Percentiles rank a stretch among this genome's conserved stretches.
Evolutionary conservation across 2,113 vertebrate species (phyloP).

Genomic region (Hepsetus odoe): DNA sequence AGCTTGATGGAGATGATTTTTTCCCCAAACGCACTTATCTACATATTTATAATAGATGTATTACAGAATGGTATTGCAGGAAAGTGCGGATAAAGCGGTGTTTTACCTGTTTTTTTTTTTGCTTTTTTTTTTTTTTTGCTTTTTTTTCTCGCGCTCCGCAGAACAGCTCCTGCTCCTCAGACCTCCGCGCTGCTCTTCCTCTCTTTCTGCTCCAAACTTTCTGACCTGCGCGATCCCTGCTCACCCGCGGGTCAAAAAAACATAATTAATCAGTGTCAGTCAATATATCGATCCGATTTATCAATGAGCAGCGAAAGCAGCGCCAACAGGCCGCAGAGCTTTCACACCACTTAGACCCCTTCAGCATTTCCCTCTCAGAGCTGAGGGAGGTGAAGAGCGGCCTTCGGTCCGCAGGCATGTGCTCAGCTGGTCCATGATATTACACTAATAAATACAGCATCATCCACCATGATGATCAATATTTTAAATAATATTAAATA

Average conservation of each 20-base stretch:
- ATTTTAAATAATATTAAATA: too few species aligned
- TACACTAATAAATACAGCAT: too few species aligned
- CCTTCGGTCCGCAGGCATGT: too few species aligned
- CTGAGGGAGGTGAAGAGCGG: too few species aligned
- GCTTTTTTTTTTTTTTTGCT: too few species aligned
- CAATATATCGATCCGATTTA: conserved; percentile 81
- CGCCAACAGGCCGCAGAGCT: conserved; percentile 48
- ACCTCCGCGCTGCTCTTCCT: conserved; percentile 12
- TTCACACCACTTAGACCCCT: conserved; percentile 2
- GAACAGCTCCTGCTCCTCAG: conserved; percentile 8
- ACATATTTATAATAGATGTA: background rate
- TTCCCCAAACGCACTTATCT: background rate
- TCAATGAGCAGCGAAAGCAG: conserved; percentile 76
- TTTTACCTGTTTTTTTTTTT: too few species aligned
- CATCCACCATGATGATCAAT: too few species aligned
- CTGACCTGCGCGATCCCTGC: conserved; percentile 50
- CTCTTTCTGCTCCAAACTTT: conserved; percentile 50
- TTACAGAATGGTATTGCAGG: background rate
- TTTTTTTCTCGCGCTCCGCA: background rate
- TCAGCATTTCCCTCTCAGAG: background rate
- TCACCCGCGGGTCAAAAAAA: conserved; percentile 60
- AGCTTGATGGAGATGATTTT: background rate
- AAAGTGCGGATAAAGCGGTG: background rate
- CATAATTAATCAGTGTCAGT: conserved; percentile 83
- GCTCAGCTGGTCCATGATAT: too few species aligned